Conservation (phyloP, 1,140 invertebrate species). For the Pseudomyrmex sp. region DNA sequence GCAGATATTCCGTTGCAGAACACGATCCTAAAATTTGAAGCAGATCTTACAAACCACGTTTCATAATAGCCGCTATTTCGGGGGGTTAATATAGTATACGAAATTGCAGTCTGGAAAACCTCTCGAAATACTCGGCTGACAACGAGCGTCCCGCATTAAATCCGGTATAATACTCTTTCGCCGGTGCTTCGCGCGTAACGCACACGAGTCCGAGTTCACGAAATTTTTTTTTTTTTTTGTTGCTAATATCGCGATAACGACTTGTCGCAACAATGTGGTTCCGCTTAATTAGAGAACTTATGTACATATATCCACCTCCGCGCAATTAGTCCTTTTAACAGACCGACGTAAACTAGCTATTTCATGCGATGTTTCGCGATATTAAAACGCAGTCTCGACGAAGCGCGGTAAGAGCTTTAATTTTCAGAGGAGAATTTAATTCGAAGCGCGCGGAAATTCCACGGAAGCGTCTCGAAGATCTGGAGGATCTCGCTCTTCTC, state of each 20-base stretch:
- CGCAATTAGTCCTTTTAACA: slow-evolving; percentile 50
- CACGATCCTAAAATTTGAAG: slow-evolving; percentile 7
- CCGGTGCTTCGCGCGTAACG: slow-evolving; percentile 13
- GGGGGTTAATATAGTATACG: slow-evolving; percentile 69
- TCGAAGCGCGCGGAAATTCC: slow-evolving; percentile 29
- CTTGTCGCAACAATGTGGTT: slow-evolving; percentile 26
- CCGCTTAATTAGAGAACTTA: slow-evolving; percentile 56
- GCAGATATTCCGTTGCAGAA: background rate
- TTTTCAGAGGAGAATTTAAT: slow-evolving; percentile 31
- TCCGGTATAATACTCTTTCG: slow-evolving; percentile 60
- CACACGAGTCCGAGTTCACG: slow-evolving; percentile 33
- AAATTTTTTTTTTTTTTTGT: slow-evolving; percentile 21
- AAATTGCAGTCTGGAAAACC: slow-evolving; percentile 70
- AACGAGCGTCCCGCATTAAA: slow-evolving; percentile 67
- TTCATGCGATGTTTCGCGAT: slow-evolving; percentile 45
- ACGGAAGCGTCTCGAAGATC: slow-evolving; percentile 36
- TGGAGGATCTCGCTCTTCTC: slow-evolving; percentile 13
- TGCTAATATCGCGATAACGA: slow-evolving; percentile 54
- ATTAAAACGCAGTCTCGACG: slow-evolving; percentile 31
- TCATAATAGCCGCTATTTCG: background rate
- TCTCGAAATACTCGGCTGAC: slow-evolving; percentile 60
- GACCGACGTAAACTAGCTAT: slow-evolving; percentile 54
- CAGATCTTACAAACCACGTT: slow-evolving; percentile 7
- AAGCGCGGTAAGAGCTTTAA: slow-evolving; percentile 30
- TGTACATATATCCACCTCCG: slow-evolving; percentile 3